These are phyloP conservation scores for Polypterus senegalus DNA, from an alignment of 2,113 vertebrate species.

Conservation along the genomic window DNA sequence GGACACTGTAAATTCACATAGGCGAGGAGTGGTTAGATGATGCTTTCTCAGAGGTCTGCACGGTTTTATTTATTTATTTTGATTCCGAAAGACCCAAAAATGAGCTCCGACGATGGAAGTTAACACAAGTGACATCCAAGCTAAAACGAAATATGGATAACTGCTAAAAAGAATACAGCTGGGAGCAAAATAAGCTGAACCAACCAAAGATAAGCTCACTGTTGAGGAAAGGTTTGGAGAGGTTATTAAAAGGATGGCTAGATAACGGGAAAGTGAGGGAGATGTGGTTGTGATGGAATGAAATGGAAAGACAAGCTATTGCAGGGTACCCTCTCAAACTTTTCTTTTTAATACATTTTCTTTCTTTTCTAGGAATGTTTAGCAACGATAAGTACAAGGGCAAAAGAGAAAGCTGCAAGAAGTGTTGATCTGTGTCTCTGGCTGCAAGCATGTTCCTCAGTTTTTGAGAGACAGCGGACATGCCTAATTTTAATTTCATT, in stretches of 20 bases:
- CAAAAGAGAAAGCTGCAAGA: too few species aligned
- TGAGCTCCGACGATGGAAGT: constrained; percentile 6
- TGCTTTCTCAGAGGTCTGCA: constrained; percentile 15
- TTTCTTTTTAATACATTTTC: too few species aligned
- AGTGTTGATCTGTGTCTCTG: too few species aligned
- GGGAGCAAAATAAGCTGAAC: constrained; percentile 9
- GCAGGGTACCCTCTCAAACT: not conserved
- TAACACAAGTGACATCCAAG: constrained; percentile 15
- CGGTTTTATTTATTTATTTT: not conserved
- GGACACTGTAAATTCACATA: not conserved
- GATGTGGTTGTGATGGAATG: constrained; percentile 10
- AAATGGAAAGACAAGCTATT: constrained; percentile 14
- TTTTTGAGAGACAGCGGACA: too few species aligned
- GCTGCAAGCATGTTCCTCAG: too few species aligned
- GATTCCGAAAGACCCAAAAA: not conserved
- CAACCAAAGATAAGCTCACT: constrained; percentile 13
- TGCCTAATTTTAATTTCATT: too few species aligned
- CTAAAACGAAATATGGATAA: constrained; percentile 25
- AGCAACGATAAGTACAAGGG: too few species aligned
- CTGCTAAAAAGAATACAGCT: constrained; percentile 13
- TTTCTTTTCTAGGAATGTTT: too few species aligned
- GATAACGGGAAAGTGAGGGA: constrained; percentile 21
- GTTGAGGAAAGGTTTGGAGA: constrained; percentile 7
- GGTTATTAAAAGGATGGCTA: constrained; percentile 19
- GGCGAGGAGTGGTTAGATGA: constrained; percentile 15